Evolutionary conservation across 2,797 vertebrate species (phyloP), one percentile per base, ranked within the genome.

Genomic region (Enteromius thamalakanensis): DNA sequence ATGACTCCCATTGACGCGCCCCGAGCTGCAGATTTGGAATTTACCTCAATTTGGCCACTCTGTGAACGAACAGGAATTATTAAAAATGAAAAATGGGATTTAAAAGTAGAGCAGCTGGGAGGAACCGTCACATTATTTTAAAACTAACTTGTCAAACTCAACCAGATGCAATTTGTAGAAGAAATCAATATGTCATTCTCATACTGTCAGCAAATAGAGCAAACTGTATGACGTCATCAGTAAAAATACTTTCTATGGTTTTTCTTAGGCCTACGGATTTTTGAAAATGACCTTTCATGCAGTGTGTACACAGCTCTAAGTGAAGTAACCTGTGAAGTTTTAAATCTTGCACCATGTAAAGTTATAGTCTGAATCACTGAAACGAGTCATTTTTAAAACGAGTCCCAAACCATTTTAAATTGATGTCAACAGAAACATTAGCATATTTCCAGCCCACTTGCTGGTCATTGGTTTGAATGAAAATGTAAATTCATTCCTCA

Each of bases 151-250:
- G 49, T 42, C 49, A 68, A 65, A 55, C 62, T 45, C 17, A n/a
- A 68, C n/a, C 34, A 68, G 71, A 55, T 76, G 40, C 17, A 17
- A 82, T 82, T 82, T 76, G 71, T 49, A 67, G 15, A 53, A 64
- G 34, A 45, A 51, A 26, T 64, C 4, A 62, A 26, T 23, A 26
- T 64, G 15, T 42, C n/a, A 47, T 40, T 21, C 15, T 80, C 21
- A 3, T 19, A 14, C 4, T 19, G 15, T 58, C 49, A 60, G 55
- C 55, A 60, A 60, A 26, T 60, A 6, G n/a, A 60, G 55, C 26
- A 60, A 12, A 12, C 23, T 5, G 11, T 23, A 58, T 58, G 55
- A 14, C 7, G 19, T 42, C 3, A 7, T 17, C 14, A 32, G 70
- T 32, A 26, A 21, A 53, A 32, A 55, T 53, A 37, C 3, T 37